Evolutionary conservation across 2,797 vertebrate species (phyloP).

Genomic region (Acomys russatus): DNA sequence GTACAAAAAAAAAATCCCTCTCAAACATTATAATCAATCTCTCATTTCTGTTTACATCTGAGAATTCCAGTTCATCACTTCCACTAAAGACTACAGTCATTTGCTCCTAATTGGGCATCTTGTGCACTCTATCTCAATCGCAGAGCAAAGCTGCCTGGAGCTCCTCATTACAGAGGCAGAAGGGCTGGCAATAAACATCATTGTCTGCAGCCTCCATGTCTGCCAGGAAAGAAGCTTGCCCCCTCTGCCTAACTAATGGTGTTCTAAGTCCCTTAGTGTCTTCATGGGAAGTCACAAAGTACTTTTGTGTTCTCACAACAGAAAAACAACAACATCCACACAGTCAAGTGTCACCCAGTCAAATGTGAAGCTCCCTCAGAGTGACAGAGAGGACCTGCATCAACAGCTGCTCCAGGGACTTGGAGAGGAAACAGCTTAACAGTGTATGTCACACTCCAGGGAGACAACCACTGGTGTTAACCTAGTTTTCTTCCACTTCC

Average conservation of each 20-base stretch:
- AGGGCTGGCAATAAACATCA: conserved; percentile 48
- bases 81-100: neutral
- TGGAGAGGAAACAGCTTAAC: neutral
- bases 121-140: neutral
- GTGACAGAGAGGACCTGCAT: neutral
- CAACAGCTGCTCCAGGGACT: neutral
- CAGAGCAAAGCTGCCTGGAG: conserved; percentile 45
- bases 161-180: conserved; percentile 67
- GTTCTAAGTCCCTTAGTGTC: conserved; percentile 48
- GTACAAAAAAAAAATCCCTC: conserved; percentile 48
- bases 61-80: conserved; percentile 59
- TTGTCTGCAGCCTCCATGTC: conserved; percentile 7
- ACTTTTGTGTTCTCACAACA: neutral
- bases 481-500: accelerated
- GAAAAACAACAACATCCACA: conserved; percentile 30
- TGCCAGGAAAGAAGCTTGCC: conserved; percentile 60
- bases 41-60: conserved; percentile 58
- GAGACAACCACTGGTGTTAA: neutral
- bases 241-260: conserved; percentile 38
- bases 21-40: conserved; percentile 46
- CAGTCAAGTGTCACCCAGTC: neutral
- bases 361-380: neutral
- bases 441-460: neutral
- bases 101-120: conserved; percentile 52
- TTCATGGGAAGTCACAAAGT: conserved; percentile 51